A percentile compares a stretch with the other conserved stretches of the same genome.
Evolutionary conservation across 2,113 vertebrate species (phyloP).

Genomic region (Romanogobio albipinnatus): DNA sequence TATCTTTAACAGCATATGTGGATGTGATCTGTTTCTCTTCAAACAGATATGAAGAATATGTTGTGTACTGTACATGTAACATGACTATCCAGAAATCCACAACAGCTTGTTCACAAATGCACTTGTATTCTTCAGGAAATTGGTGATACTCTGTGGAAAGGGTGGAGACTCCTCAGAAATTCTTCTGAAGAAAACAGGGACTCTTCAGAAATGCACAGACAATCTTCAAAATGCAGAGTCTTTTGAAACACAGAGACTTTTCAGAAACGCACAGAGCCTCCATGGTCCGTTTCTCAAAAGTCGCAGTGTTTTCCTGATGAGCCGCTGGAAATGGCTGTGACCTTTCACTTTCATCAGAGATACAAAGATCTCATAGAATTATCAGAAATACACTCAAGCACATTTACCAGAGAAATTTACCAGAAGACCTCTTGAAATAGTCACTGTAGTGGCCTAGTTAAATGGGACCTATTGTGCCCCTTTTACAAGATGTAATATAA

Average conservation of each 20-base stretch:
- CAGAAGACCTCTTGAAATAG: not conserved
- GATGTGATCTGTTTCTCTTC: not conserved
- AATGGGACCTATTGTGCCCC: no score
- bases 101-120: not conserved
- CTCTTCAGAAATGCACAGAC: slow-evolving; percentile 16
- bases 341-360: slow-evolving; percentile 21
- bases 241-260: slow-evolving; percentile 26
- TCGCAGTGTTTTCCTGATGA: not conserved
- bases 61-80: not conserved
- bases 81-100: not conserved
- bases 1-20: not conserved
- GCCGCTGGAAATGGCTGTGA: slow-evolving; percentile 5
- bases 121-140: not conserved
- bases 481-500: no score
- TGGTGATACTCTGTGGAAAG: not conserved
- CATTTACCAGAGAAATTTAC: not conserved
- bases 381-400: not conserved
- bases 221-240: not conserved
- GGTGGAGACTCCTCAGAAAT: not conserved
- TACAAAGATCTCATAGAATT: slow-evolving; percentile 38
- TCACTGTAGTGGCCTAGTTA: not conserved
- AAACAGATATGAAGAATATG: not conserved
- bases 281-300: not conserved
- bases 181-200: slow-evolving; percentile 3
- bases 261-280: slow-evolving; percentile 1